phyloP scores from a whole-genome alignment of 2,113 vertebrate species.

The Podocnemis expansa region DNA sequence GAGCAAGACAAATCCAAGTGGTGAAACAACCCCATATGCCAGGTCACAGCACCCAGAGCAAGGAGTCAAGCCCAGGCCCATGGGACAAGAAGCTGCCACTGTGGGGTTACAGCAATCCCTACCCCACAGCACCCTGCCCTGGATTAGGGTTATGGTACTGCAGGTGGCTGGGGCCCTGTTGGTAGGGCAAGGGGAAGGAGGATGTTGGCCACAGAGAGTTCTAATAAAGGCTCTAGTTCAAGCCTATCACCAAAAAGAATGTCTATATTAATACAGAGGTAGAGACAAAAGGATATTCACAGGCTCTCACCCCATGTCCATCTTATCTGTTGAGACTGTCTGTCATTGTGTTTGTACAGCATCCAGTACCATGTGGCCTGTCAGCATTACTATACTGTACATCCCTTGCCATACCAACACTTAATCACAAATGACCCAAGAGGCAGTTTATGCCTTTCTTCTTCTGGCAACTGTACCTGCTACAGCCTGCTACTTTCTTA shows the following conservation, averaged over 20 bases:
- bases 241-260: background rate
- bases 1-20: no score
- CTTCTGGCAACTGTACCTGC: no score
- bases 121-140: no score
- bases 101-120: no score
- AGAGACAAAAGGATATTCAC: background rate
- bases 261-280: background rate
- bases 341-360: background rate
- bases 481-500: background rate
- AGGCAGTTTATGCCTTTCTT: background rate
- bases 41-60: no score
- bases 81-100: no score
- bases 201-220: background rate
- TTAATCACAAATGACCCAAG: background rate
- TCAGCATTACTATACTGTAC: background rate
- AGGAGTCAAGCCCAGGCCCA: no score
- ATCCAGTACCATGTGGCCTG: background rate
- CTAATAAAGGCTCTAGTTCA: fast-evolving
- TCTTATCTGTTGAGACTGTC: background rate
- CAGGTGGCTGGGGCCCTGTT: no score
- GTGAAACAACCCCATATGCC: no score
- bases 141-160: no score
- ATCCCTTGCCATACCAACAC: background rate
- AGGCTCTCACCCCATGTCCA: background rate
- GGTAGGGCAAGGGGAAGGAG: no score